Evolutionary conservation across 2,113 vertebrate genomes (phyloP), one percentile per base, ranked within the genome.

Genomic region (Hypocryptadius cinnamomeus): DNA sequence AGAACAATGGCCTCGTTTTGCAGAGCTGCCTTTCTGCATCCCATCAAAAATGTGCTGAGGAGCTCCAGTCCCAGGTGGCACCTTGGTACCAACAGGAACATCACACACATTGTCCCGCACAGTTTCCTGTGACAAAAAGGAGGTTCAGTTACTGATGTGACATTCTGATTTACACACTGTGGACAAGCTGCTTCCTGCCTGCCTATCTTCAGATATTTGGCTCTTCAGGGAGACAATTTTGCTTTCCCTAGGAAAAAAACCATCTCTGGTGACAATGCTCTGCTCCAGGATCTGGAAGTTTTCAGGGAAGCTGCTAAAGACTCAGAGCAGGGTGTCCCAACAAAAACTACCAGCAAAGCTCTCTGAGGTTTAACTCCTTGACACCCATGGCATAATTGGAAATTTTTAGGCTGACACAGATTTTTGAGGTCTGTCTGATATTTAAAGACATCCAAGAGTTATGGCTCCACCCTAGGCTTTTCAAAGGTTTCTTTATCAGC

Each of bases 401-500:
- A 91, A 89, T 79, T 87, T 90, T 97, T 63, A 79, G 59, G 33
- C 68, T 25, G 33, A 84, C 45, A 47, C 20, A 22, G 45, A 81
- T 96, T 96, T 97, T 64, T 78, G 82, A 80, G 71, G 57, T 90
- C 89, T 90, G 47, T 91, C 42, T 71, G 63, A 87, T 84, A 86
- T n/a, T 54, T 83, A 74, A 59, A 93, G 87, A 95, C 5, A 44
- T 53, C 78, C 33, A 81, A 81, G 92, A 89, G 66, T 94, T 95
- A 63, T 14, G 69, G 74, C 47, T 96, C 63, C 79, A 59, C 9
- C 5, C 20, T 72, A 81, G 48, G 61, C 65, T 96, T 97, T 82
- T 70, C 85, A 80, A 96, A 96, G 76, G 73, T 88, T 69, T 79
- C 85, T 93, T 85, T 87, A 92, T 92, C 92, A 90, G 85, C 77